Evolutionary conservation across 2,113 vertebrate genomes (phyloP).

Genomic region (Mugil cephalus): DNA sequence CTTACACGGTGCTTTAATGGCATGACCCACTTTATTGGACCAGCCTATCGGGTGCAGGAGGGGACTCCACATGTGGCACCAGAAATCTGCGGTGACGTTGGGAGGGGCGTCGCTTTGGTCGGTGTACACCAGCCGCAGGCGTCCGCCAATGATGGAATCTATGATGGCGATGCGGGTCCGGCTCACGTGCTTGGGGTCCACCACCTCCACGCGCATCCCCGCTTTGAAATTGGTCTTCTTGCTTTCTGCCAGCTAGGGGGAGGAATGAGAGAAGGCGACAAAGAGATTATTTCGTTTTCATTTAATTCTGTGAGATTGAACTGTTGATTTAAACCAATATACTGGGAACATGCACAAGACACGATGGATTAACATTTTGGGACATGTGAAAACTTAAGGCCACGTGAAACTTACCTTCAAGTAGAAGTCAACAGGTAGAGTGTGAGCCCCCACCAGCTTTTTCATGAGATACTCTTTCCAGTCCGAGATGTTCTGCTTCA

Average conservation of each 20-base stretch:
- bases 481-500: conserved; percentile 81
- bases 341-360: neutral
- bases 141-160: conserved; percentile 89
- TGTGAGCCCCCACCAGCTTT: conserved; percentile 90
- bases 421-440: conserved; percentile 94
- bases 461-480: conserved; percentile 96
- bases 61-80: conserved; percentile 97
- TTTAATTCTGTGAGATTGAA: too few species aligned
- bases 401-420: conserved; percentile 86
- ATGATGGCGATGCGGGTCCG: conserved; percentile 89
- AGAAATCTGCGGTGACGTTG: conserved; percentile 85
- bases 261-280: neutral
- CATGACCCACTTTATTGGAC: conserved; percentile 92
- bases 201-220: conserved; percentile 94
- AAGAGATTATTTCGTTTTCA: neutral
- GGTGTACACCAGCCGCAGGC: conserved; percentile 91
- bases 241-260: conserved; percentile 89
- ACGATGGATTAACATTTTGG: neutral
- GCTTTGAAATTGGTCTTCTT: conserved; percentile 89
- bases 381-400: neutral
- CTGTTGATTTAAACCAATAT: too few species aligned
- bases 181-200: conserved; percentile 91
- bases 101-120: conserved; percentile 83
- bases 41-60: conserved; percentile 94
- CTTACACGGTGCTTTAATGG: conserved; percentile 86